phyloP scores from a whole-genome alignment of 2,888 invertebrate genomes.

The Alviniconcha strummeri region DNA sequence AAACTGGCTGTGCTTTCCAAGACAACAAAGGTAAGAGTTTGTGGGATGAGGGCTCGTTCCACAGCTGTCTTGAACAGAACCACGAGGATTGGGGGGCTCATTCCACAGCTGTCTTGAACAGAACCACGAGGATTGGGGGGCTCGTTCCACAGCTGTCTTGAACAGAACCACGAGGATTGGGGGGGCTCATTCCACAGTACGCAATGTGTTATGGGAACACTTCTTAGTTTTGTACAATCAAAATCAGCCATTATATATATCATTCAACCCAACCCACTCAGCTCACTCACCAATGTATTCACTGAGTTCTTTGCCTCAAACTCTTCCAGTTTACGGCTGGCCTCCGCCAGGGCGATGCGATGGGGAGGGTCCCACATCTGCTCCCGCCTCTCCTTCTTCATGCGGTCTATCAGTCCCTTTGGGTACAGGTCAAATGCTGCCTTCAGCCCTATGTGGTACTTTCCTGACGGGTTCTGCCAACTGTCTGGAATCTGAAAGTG shows the following conservation, averaged over 20 bases:
- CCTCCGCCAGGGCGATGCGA: constrained; percentile 86
- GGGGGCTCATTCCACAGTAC: too few relatives aligned
- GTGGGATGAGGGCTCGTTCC: too few relatives aligned
- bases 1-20: not conserved
- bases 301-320: constrained; percentile 80
- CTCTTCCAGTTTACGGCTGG: constrained; percentile 81
- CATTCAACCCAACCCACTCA: not conserved
- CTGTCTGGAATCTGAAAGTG: constrained; percentile 82
- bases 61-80: too few relatives aligned
- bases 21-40: too few relatives aligned
- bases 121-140: too few relatives aligned
- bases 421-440: constrained; percentile 91
- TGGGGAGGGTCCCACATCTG: constrained; percentile 90
- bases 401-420: constrained; percentile 85
- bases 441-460: constrained; percentile 91
- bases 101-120: too few relatives aligned
- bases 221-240: not conserved
- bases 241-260: not conserved
- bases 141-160: too few relatives aligned
- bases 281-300: constrained; percentile 24
- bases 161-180: too few relatives aligned
- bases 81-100: too few relatives aligned
- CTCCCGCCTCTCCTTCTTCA: constrained; percentile 84
- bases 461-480: constrained; percentile 90
- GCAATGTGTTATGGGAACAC: too few relatives aligned